Percentiles rank a stretch among this genome's conserved stretches.
phyloP scores from a whole-genome alignment of 2,113 vertebrate species.

The Myrmophylax atrothorax region DNA sequence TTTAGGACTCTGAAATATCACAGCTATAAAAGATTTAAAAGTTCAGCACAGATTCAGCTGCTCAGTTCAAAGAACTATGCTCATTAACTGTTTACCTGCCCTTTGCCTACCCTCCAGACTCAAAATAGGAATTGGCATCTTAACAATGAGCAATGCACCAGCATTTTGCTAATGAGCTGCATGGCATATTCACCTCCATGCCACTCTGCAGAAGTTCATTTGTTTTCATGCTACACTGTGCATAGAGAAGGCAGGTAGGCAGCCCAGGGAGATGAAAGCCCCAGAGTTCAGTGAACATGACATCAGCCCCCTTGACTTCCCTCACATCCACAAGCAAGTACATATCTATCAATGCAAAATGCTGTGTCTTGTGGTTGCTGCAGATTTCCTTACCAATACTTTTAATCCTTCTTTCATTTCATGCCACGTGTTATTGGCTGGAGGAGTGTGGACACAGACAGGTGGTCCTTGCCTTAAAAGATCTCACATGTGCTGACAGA shows the following conservation, averaged over 20 bases:
- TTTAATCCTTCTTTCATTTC: background rate
- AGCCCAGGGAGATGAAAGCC: background rate
- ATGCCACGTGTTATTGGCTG: rapidly evolving
- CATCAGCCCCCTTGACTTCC: background rate
- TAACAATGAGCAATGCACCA: background rate
- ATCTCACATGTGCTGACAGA: background rate
- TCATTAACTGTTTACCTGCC: constrained; percentile 55
- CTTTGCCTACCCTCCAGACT: constrained; percentile 1
- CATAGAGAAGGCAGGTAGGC: background rate
- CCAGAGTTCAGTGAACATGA: background rate
- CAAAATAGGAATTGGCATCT: background rate
- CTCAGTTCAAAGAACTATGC: background rate
- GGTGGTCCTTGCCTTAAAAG: background rate
- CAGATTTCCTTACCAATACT: background rate
- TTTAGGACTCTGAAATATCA: constrained; percentile 56
- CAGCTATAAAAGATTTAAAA: constrained; percentile 31
- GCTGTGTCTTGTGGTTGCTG: rapidly evolving
- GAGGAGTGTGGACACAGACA: background rate
- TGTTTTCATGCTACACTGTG: background rate
- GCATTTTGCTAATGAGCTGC: background rate
- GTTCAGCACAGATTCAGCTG: background rate
- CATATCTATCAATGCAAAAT: background rate
- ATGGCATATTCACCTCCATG: background rate
- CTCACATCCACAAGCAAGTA: background rate
- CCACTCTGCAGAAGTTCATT: background rate